Conservation (phyloP, 2,888 invertebrate species). For the Oscheius sp. region DNA sequence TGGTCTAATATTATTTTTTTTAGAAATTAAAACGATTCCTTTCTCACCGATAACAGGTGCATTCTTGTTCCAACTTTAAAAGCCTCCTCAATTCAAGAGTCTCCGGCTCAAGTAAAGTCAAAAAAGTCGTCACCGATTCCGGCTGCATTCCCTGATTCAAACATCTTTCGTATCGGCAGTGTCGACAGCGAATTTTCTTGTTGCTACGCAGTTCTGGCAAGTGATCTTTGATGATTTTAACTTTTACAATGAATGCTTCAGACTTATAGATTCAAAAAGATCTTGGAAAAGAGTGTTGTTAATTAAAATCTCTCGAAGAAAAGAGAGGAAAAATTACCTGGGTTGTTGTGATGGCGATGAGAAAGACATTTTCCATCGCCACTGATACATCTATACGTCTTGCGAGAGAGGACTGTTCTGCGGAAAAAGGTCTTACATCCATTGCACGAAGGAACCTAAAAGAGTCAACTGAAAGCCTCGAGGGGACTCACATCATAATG, state of each 20-base stretch:
- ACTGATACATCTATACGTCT: constrained; percentile 9
- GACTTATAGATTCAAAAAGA: no score
- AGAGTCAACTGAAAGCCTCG: no score
- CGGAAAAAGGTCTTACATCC: constrained; percentile 58
- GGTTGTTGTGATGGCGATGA: neutral
- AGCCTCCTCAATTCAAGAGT: neutral
- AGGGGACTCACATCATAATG: constrained; percentile 55
- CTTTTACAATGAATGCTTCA: no score
- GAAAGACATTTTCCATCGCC: constrained; percentile 6
- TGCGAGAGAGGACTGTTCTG: constrained; percentile 20
- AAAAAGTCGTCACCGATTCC: constrained; percentile 1
- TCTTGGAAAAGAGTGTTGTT: no score
- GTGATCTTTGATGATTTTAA: no score
- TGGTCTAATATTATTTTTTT: neutral
- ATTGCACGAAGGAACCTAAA: constrained; percentile 44
- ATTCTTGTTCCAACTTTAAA: neutral
- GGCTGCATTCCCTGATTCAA: neutral
- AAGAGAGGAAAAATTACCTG: neutral
- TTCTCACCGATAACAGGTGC: neutral
- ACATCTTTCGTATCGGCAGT: constrained; percentile 18
- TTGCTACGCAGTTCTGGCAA: no score
- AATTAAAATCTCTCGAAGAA: no score
- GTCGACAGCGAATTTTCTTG: constrained; percentile 2
- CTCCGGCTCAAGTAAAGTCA: neutral
- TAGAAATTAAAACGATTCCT: no score